Evolutionary conservation across 2,113 vertebrate genomes (phyloP), one percentile per base, ranked within the genome.

Genomic region (Misgurnus anguillicaudatus): DNA sequence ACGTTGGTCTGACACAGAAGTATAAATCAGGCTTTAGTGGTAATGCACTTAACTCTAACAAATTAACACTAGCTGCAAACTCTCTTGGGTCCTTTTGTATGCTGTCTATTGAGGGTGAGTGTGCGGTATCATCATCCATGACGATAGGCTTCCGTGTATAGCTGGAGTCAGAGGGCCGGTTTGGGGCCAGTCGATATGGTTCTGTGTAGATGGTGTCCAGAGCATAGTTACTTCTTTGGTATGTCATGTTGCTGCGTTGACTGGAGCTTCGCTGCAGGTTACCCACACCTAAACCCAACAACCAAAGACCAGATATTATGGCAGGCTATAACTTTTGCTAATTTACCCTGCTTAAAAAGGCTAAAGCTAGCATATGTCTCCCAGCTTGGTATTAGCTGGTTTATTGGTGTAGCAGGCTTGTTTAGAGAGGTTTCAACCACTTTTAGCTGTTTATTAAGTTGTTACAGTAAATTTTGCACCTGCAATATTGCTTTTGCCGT

Each of bases 11-110:
- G 87, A 90, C 72, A 82, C 82, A 80, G 88, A 88, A 89, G 87
- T 88, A 89, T 82, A 31, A 31, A 31, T 31, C 24, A 31, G 24
- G 24, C 24, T 31, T 31, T 31, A 31, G 24, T 31, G 82, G 80
- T 67, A 74, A 79, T 62, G 67, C 36, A n/a, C 38, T 19, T 16
- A 65, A n/a, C 39, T 65, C 14, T 19, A 69, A 31, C 19, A 65
- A 42, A 41, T 41, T 5, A 41, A 3, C 31, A 51, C 4, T 60
- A 21, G 61, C 51, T 36, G 39, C 17, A 65, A 39, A 41, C 9
- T 38, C 78, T 93, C 97, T 97, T 84, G 97, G 96, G 88, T 99
- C 96, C 47, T 99, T 99, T 88, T 98, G 97, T 75, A 99, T 98
- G 91, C 97, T 98, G 92, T 99, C 97, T 84, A 98, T 95, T 55